Base-by-base conservation (phyloP, 2,797 vertebrate genomes). In the Tiaroga cobitis region DNA sequence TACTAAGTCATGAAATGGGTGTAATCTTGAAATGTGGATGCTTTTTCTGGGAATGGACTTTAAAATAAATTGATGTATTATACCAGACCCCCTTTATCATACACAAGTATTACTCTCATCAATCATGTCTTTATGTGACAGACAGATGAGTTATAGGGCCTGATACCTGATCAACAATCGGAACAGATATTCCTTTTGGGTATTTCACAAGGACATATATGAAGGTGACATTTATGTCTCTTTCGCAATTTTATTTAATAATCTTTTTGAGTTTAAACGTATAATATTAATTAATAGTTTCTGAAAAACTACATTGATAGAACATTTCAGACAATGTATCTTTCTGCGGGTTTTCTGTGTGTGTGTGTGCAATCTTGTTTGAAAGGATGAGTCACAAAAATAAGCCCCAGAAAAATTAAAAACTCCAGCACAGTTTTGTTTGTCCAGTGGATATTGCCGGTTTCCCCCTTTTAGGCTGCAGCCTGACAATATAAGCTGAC, bases 401-500 rank as follows among this genome's bases (percentile, higher is more conserved):
- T 56, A 39, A 77, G 34, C 74, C 61, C 26, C 46, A 76, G 10
- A 32, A 49, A 43, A 83, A 83, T 65, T 1, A 37, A 63, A 73
- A 39, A 15, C 73, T 56, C 74, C 49, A 32, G 75, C 39, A 32
- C 41, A 80, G 78, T 49, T 80, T 34, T 68, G 63, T 67, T 68
- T 80, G 43, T 65, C 43, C 63, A 37, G 63, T n/a, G 43, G 61
- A 80, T 69, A 59, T 29, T 34, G 37, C 41, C 73, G 54, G 24
- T 77, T 54, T 56, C 24, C 34, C 32, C 34, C 32, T n/a, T 19
- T 68, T 21, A 76, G 63, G 51, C 34, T 51, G 63, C 21, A 80
- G 43, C 13, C 67, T 69, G 61, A 69, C 49, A 51, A 56, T 78
- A 77, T 78, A 78, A 78, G 49, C 46, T 78, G 46, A 68, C 63